Evolutionary conservation across 2,888 invertebrate genomes (phyloP).

Genomic region (Diloba caeruleocephala): DNA sequence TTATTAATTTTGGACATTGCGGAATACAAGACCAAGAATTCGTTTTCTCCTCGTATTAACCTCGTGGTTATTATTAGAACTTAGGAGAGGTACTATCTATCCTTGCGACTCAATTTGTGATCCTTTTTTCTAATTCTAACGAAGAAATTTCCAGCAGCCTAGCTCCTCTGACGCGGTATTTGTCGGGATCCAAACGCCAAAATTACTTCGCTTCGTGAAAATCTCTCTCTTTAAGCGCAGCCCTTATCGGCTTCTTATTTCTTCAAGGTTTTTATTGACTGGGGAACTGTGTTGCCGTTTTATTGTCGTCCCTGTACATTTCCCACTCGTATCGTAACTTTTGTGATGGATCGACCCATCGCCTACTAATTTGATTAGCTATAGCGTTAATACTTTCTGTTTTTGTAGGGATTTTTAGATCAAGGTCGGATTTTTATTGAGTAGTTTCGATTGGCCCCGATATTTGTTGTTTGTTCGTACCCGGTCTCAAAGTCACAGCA

Average conservation of each 20-base stretch:
- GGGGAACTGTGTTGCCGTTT: conserved; percentile 43
- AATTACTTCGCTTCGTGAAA: background rate
- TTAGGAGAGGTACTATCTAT: too few species aligned
- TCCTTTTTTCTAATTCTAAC: too few species aligned
- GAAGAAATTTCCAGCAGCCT: too few species aligned
- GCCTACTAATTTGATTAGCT: conserved; percentile 53
- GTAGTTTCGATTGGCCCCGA: conserved; percentile 13
- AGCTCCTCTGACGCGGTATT: too few species aligned
- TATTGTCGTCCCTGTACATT: conserved; percentile 34
- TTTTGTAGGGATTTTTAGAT: conserved; percentile 15
- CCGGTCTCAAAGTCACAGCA: background rate
- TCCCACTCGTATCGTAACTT: conserved; percentile 41
- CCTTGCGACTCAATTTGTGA: too few species aligned
- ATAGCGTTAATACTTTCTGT: conserved; percentile 37
- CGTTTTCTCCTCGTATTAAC: too few species aligned
- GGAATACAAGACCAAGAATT: too few species aligned
- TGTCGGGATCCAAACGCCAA: too few species aligned
- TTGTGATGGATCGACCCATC: conserved; percentile 37
- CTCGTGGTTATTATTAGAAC: too few species aligned
- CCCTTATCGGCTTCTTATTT: conserved; percentile 39
- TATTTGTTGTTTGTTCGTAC: conserved; percentile 22
- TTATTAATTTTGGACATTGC: too few species aligned
- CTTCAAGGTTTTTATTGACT: conserved; percentile 48
- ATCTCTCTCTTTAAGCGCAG: conserved; percentile 7
- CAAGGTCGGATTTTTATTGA: conserved; percentile 21